Base-by-base conservation (phyloP, 2,797 vertebrate species). In the Gila robusta region DNA sequence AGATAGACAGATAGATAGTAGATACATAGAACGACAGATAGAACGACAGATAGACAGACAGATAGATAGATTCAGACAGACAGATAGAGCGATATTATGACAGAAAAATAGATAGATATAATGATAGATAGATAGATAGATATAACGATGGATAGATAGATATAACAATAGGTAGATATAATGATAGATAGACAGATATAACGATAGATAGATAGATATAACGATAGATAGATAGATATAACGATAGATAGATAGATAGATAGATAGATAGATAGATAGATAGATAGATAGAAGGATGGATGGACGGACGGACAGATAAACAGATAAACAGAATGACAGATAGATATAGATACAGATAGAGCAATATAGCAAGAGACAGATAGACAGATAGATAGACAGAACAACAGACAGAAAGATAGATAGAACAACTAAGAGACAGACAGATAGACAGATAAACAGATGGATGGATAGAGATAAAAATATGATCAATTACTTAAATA, bases 221-320 rank as follows among this genome's bases (percentile, higher is more conserved):
- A 2, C 0, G 0, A 73, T 0, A 8, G n/a, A 64, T 28, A 7
- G 26, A 32, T 6, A 0, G 26, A 64, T 1, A 7, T 1, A 67
- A 0, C 0, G 8, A 37, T 1, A 2, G 3, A 69, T 6, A 14
- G 10, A 71, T 6, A 9, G 23, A 72, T 2, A 2, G 35, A 70
- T 2, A 23, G 2, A 32, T 0, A 3, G 14, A 67, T 2, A 2
- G 32, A n/a, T 4, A 59, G 8, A 21, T 1, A n/a, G 23, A 23
- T 56, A 23, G 52, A 56, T 3, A n/a, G 9, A 12, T 1, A 0
- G 8, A 23, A 0, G 2, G 26, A 70, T 1, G 2, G 19, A 41
- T 0, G 11, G 70, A 72, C 0, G 17, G 35, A 70, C 1, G 5
- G 35, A 39, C 2, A 1, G 35, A 72, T 1, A 3, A 8, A 39